These are phyloP conservation scores for Calliphora vicina DNA, from an alignment of 1,140 invertebrate genomes.

Conservation along the genomic window DNA sequence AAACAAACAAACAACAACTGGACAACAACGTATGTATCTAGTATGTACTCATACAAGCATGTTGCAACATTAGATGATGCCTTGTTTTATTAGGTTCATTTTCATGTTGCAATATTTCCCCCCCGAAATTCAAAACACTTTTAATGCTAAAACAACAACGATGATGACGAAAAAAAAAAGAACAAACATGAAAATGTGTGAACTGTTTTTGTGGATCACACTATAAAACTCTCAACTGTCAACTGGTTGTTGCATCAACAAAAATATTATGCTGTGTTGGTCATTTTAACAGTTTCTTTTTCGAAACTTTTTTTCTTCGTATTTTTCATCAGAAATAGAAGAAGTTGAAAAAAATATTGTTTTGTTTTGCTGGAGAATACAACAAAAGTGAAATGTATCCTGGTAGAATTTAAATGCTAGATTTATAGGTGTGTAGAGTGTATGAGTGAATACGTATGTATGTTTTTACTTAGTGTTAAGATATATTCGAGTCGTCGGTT, in stretches of 20 bases:
- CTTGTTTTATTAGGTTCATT: slow-evolving; percentile 23
- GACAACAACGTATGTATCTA: background rate
- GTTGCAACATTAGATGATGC: slow-evolving; percentile 19
- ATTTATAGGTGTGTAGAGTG: slow-evolving; percentile 12
- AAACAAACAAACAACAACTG: background rate
- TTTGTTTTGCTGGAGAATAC: background rate
- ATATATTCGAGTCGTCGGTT: background rate
- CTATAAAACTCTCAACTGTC: slow-evolving; percentile 10
- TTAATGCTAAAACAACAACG: background rate
- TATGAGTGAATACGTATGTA: background rate
- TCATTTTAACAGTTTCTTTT: background rate
- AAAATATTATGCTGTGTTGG: background rate
- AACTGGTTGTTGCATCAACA: slow-evolving; percentile 26
- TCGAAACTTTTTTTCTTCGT: background rate
- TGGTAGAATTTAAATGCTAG: background rate
- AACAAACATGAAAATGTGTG: background rate
- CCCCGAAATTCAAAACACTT: background rate
- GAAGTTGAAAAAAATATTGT: background rate
- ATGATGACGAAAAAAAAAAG: background rate
- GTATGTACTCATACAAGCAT: background rate
- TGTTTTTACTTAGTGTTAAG: background rate
- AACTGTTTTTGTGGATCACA: background rate
- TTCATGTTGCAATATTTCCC: slow-evolving; percentile 4
- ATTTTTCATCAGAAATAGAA: background rate
- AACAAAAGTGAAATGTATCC: background rate